A percentile compares a stretch with the other conserved stretches of the same genome.
Conservation (phyloP, 2,888 invertebrate species). For the Octonoba sinensis region DNA sequence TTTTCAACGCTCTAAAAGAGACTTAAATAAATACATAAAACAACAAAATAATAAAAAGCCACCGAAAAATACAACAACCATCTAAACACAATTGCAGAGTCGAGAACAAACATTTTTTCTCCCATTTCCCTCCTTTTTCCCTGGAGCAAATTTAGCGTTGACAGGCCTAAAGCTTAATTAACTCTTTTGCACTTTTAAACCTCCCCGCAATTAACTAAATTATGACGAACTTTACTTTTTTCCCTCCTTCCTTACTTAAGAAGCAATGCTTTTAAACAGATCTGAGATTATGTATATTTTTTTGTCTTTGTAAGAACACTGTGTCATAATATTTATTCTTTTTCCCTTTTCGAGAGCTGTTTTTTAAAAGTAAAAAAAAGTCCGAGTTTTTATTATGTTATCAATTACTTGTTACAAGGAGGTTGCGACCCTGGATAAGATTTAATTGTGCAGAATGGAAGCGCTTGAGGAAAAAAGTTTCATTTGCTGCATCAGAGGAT, state of each 20-base stretch:
- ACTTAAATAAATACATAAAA: no score
- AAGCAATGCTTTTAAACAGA: constrained; percentile 37
- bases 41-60: no score
- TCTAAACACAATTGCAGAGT: constrained; percentile 13
- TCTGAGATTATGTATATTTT: constrained; percentile 14
- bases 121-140: constrained; percentile 12
- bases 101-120: constrained; percentile 9
- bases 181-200: constrained; percentile 37
- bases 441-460: constrained; percentile 27
- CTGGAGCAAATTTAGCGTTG: constrained; percentile 44
- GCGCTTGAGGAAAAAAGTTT: constrained; percentile 5
- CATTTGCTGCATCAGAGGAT: background rate
- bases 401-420: constrained; percentile 41
- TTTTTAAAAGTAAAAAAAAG: constrained; percentile 5
- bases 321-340: constrained; percentile 36
- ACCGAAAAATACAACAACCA: background rate
- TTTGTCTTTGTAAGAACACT: background rate
- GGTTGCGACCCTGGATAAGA: constrained; percentile 10
- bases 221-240: constrained; percentile 39
- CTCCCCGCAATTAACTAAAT: constrained; percentile 43
- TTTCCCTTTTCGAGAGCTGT: background rate
- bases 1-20: no score
- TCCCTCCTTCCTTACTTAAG: background rate
- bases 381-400: constrained; percentile 30
- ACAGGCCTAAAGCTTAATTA: constrained; percentile 55